These are phyloP conservation scores for Tillus elongatus DNA, from an alignment of 2,888 invertebrate genomes.

Conservation along the genomic window DNA sequence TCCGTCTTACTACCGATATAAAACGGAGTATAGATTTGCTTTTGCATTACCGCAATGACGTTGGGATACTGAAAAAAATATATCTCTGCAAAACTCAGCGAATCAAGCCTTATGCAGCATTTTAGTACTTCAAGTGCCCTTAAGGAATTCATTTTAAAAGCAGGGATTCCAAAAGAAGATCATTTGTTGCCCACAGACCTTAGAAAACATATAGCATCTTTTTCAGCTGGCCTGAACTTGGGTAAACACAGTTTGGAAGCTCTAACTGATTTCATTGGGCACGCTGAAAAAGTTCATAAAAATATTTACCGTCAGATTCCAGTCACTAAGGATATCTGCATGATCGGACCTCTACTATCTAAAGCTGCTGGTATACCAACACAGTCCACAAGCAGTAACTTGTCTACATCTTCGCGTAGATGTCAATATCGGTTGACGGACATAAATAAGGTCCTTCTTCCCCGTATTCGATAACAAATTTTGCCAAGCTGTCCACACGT, in stretches of 20 bases:
- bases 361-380: background rate
- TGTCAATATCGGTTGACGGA: no score
- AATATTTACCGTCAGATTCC: background rate
- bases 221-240: background rate
- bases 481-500: no score
- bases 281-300: slow-evolving; percentile 1
- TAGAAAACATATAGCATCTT: background rate
- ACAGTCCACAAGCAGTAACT: no score
- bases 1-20: background rate
- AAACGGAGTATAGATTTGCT: background rate
- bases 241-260: background rate
- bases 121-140: background rate
- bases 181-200: background rate
- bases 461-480: no score
- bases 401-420: no score
- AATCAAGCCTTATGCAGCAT: background rate
- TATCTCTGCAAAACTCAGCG: background rate
- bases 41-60: background rate
- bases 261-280: slow-evolving; percentile 1
- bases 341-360: background rate
- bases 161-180: slow-evolving; percentile 2
- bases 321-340: slow-evolving; percentile 1
- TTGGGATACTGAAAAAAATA: slow-evolving; percentile 1
- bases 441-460: no score
- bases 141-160: background rate